Evolutionary conservation across 2,113 vertebrate species (phyloP).

Genomic region (Centropus bengalensis): DNA sequence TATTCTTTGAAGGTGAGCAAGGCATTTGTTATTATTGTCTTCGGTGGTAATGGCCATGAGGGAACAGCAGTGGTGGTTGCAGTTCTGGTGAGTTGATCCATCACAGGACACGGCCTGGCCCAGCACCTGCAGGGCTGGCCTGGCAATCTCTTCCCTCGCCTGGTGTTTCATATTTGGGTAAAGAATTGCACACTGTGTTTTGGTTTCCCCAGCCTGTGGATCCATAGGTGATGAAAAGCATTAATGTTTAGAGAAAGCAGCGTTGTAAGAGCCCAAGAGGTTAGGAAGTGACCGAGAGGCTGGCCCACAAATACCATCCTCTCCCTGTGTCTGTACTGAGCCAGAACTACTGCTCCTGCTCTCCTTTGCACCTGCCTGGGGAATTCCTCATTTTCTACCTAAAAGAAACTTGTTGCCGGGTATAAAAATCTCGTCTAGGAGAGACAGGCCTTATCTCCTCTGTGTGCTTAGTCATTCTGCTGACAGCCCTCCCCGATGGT

Average conservation of each 20-base stretch:
- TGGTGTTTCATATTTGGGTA: background rate
- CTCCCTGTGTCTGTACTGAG: background rate
- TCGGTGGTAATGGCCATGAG: background rate
- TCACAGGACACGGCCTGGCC: background rate
- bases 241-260: background rate
- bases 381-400: background rate
- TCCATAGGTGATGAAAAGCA: background rate
- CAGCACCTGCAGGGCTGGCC: background rate
- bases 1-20: background rate
- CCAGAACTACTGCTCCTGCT: background rate
- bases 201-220: background rate
- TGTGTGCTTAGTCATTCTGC: background rate
- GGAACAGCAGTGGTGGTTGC: background rate
- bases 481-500: background rate
- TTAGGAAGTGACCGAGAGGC: background rate
- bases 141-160: background rate
- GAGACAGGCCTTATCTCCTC: background rate
- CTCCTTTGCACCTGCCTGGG: background rate
- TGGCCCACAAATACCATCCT: background rate
- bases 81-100: background rate
- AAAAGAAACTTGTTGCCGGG: conserved; percentile 22
- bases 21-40: conserved; percentile 33
- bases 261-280: fast-evolving
- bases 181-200: background rate
- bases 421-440: background rate